These are phyloP conservation scores for Limonius californicus DNA, from an alignment of 1,140 invertebrate genomes.

Conservation along the genomic window DNA sequence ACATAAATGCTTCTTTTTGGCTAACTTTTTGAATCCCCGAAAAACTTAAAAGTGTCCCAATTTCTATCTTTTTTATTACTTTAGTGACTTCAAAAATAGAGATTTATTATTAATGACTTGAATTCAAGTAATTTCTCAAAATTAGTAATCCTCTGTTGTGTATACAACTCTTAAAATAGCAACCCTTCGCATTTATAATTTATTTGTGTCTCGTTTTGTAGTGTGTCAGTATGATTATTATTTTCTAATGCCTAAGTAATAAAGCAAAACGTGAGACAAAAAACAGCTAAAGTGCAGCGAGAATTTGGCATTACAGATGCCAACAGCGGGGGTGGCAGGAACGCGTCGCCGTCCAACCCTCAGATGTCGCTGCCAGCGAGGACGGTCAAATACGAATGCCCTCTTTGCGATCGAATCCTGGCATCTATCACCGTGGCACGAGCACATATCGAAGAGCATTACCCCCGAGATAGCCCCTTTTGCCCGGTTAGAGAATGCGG, in stretches of 20 bases:
- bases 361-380: constrained; percentile 35
- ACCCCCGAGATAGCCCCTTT: constrained; percentile 73
- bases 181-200: background rate
- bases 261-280: background rate
- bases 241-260: background rate
- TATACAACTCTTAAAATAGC: no score
- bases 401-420: constrained; percentile 63
- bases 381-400: constrained; percentile 56
- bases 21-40: no score
- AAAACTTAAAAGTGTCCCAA: no score
- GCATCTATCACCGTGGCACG: constrained; percentile 62
- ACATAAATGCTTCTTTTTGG: no score
- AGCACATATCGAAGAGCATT: constrained; percentile 72
- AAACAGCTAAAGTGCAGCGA: constrained; percentile 36
- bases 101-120: no score
- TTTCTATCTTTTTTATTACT: no score
- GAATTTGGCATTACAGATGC: constrained; percentile 49
- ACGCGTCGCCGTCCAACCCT: constrained; percentile 17
- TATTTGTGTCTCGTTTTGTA: background rate
- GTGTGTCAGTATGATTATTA: background rate
- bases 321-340: constrained; percentile 28
- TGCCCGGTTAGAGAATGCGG: constrained; percentile 72
- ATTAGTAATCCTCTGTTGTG: no score
- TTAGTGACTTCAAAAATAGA: no score
- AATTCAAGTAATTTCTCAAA: no score